Evolutionary conservation across 2,113 vertebrate species (phyloP).

Genomic region (Tapirus terrestris): DNA sequence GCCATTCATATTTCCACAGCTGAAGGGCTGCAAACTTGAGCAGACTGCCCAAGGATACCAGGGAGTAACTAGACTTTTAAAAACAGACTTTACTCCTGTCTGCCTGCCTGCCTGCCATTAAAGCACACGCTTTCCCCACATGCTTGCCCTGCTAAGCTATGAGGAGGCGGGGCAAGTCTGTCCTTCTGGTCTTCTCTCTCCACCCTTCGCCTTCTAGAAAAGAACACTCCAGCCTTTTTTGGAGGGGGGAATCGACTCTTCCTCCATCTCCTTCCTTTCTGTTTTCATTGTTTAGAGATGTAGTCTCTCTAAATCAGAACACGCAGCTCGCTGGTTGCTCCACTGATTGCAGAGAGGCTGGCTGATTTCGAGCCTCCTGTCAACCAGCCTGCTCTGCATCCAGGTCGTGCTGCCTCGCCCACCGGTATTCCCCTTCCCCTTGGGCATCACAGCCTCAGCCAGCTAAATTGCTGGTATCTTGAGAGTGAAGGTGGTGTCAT

Average conservation of each 20-base stretch:
- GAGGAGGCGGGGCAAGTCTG: not conserved
- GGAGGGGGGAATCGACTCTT: not conserved
- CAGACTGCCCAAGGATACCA: not conserved
- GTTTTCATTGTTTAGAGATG: not conserved
- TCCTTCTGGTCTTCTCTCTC: not conserved
- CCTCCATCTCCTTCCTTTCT: not conserved
- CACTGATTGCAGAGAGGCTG: not conserved
- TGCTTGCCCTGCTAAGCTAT: not conserved
- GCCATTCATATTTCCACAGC: not conserved
- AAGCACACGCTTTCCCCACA: not conserved
- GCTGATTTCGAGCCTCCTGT: not conserved
- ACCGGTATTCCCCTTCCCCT: too few species aligned
- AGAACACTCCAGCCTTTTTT: not conserved
- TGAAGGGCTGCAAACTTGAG: not conserved
- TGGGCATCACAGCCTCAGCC: not conserved
- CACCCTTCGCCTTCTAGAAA: not conserved
- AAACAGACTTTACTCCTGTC: not conserved
- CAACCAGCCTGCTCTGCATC: not conserved
- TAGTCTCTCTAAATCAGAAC: not conserved
- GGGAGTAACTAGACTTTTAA: not conserved
- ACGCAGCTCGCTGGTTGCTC: too few species aligned
- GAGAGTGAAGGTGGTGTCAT: not conserved
- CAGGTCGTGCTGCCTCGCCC: not conserved
- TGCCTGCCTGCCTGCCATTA: not conserved
- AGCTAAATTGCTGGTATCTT: not conserved